Evolutionary conservation across 2,797 vertebrate species (phyloP), one percentile per base, ranked within the genome.

Genomic region (Microhierax caerulescens): DNA sequence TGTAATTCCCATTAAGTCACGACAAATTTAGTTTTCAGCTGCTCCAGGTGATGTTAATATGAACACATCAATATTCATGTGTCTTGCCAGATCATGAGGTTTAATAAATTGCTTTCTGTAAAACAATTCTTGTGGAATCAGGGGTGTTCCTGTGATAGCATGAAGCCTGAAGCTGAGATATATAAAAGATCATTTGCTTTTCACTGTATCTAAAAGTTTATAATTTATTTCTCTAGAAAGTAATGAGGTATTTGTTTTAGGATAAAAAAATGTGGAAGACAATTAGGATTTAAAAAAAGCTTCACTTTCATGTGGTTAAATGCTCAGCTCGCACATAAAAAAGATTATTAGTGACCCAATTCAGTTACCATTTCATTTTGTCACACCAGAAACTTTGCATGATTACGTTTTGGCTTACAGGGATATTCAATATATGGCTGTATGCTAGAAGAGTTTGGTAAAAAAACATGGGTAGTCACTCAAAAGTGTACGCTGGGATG

Each of bases 11-110:
- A 68, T 87, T 89, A 88, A 88, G 45, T 77, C 84, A 95, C 77
- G 93, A 93, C 78, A 95, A 84, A 94, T 83, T 75, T 9, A 80
- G 83, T 93, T 94, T 87, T 82, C 70, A 88, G 92, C 90, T 75
- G 80, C 54, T 96, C 22, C 60, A 93, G 85, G 56, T 91, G 83
- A 70, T 57, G 56, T 89, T 96, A 87, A 97, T 95, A 59, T 94
- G 95, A 94, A 47, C 10, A 74, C 34, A 94, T 97, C 90, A 92
- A 96, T 97, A 97, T 95, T 96, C 70, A 95, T 37, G 41, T 80
- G 48, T 83, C 92, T 93, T 96, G 94, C 80, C 90, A 97, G 83
- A 85, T 85, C 2, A 3, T 91, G 90, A 95, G 32, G 41, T 79
- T 95, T 97, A 89, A 95, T 85, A 89, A 93, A 97, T 96, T 59